Conservation (phyloP, 2,113 vertebrate species). For the Larimichthys polyactis region DNA sequence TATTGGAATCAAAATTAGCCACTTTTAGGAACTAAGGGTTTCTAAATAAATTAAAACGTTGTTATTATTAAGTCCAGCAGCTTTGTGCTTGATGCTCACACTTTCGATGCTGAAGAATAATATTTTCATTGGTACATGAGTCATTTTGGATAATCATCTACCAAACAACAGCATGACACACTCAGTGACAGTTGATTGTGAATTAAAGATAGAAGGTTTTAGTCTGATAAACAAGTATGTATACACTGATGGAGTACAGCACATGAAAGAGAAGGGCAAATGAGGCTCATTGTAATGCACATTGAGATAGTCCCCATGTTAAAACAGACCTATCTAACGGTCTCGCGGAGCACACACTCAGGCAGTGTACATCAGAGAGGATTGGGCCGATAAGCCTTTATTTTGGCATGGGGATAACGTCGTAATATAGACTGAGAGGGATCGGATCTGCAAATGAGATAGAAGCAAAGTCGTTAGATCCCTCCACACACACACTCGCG, state of each 20-base stretch:
- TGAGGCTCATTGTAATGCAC: slow-evolving; percentile 1
- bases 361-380: slow-evolving; percentile 40
- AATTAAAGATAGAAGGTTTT: background rate
- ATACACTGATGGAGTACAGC: background rate
- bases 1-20: no score
- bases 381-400: slow-evolving; percentile 62
- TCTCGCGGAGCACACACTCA: slow-evolving; percentile 33
- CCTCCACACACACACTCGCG: slow-evolving; percentile 34
- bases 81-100: background rate
- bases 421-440: slow-evolving; percentile 59
- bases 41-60: no score
- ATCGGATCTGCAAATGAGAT: slow-evolving; percentile 76
- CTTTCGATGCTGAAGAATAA: background rate
- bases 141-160: slow-evolving; percentile 17
- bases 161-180: background rate
- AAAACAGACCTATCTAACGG: slow-evolving; percentile 22
- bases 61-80: background rate
- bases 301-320: background rate
- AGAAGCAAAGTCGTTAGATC: slow-evolving; percentile 70
- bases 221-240: background rate
- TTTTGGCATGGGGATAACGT: slow-evolving; percentile 65
- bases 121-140: slow-evolving; percentile 1
- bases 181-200: background rate
- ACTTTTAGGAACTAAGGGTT: background rate
- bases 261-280: background rate